phyloP scores from a whole-genome alignment of 2,888 invertebrate species.

The Drosophila recens region DNA sequence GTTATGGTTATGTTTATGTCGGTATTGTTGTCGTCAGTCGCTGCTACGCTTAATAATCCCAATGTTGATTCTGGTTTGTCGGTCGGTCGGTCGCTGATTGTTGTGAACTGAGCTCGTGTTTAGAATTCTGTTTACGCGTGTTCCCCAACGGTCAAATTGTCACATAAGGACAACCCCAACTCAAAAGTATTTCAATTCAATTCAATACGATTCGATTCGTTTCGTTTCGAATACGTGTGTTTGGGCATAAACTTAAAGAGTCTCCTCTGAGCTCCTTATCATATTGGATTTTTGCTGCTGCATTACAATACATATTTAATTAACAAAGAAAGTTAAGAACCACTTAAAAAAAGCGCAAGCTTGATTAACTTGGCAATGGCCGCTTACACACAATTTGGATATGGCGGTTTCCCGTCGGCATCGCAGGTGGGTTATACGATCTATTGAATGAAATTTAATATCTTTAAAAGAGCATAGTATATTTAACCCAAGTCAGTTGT shows the following conservation, averaged over 20 bases:
- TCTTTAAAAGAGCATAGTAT: not conserved
- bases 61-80: constrained; percentile 68
- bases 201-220: constrained; percentile 23
- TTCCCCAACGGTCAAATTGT: constrained; percentile 52
- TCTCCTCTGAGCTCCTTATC: not conserved
- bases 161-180: constrained; percentile 43
- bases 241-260: constrained; percentile 12
- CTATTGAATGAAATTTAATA: not conserved
- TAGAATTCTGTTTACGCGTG: constrained; percentile 63
- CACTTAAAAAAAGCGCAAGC: constrained; percentile 6
- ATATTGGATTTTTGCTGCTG: constrained; percentile 4
- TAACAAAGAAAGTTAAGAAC: constrained; percentile 7
- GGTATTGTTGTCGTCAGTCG: constrained; percentile 50
- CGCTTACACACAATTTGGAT: constrained; percentile 96
- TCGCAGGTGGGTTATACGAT: constrained; percentile 90
- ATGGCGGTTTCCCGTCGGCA: constrained; percentile 94
- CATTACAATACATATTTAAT: constrained; percentile 7
- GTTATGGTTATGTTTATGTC: constrained; percentile 69
- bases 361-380: constrained; percentile 84
- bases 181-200: constrained; percentile 7
- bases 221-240: constrained; percentile 7
- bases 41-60: constrained; percentile 61
- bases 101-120: constrained; percentile 63
- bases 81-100: constrained; percentile 56
- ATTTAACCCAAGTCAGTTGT: not conserved